Base-by-base conservation (phyloP, 2,888 invertebrate species). In the Argyresthia albistria region DNA sequence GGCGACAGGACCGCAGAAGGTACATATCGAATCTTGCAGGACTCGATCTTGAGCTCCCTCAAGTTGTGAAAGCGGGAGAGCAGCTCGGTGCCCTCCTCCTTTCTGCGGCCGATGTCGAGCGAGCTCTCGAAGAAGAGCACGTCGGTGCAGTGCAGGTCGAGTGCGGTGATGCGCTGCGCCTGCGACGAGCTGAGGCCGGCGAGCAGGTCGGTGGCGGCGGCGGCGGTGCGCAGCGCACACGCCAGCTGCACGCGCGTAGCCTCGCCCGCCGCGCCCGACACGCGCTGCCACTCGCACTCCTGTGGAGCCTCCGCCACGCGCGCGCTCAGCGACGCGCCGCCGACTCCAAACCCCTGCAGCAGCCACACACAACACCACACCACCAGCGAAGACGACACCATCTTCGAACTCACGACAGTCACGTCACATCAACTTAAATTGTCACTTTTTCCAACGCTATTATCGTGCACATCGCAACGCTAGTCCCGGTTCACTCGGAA, bases 21-120 rank as follows among this genome's bases (percentile, higher is more conserved):
- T 54, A 95, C 88, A 66, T 91, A 91, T 59, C 93, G 89, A 59
- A 95, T 91, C 80, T 94, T 94, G 76, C 95, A 95, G 58, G 91
- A 91, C 64, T 94, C 93, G 70, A 95, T 90, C 58, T 89, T 87
- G 53, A 95, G 80, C 63, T 93, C 91, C 64, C 89, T 90, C 43
- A 95, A 82, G 56, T 91, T 89, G 51, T 90, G 90, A 63, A 94
- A 88, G 47, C 89, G 84, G 42, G 90, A 88, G 48, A 93, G 73
- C 58, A 92, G 90, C 61, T 89, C 88, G 14, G 81, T 84, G 58
- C 87, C 86, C 61, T 87, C 83, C 63, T 88, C 88, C 71, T 87
- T 87, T 63, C 86, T 69, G 59, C 84, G 70, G 16, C 87, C 88
- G 57, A 90, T 84, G 60, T 92, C 92, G 50, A 92, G 76, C 47